Percentiles rank a stretch among this genome's conserved stretches.
Evolutionary conservation across 2,888 invertebrate species (phyloP).

Genomic region (Hylaea fasciaria): DNA sequence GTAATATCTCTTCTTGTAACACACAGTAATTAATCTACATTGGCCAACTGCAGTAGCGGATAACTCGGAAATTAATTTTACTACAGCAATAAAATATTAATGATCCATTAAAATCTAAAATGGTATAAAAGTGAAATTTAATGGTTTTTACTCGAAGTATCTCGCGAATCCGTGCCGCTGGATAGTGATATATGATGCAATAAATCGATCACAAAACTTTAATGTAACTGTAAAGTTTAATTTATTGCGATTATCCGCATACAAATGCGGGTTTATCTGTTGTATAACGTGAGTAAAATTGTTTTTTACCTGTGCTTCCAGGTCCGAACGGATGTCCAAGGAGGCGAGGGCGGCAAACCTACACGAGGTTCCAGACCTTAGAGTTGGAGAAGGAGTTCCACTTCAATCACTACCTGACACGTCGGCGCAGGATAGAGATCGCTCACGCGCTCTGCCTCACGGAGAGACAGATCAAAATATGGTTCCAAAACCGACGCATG

Average conservation of each 20-base stretch:
- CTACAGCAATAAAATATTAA: slow-evolving; percentile 80
- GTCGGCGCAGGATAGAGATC: slow-evolving; percentile 98
- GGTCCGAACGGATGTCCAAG: slow-evolving; percentile 98
- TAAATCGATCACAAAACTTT: slow-evolving; percentile 69
- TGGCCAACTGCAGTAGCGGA: slow-evolving; percentile 76
- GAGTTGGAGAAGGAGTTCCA: slow-evolving; percentile 99
- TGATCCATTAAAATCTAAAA: slow-evolving; percentile 82
- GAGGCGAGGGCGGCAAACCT: slow-evolving; percentile 97
- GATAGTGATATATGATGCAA: slow-evolving; percentile 73
- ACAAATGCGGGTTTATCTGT: slow-evolving; percentile 44
- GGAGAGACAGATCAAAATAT: slow-evolving; percentile 98
- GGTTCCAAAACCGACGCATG: slow-evolving; percentile 99
- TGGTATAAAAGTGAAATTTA: slow-evolving; percentile 83
- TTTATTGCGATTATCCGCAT: slow-evolving; percentile 48
- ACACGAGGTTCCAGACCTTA: slow-evolving; percentile 98
- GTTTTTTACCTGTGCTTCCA: slow-evolving; percentile 82
- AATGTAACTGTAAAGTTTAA: slow-evolving; percentile 59
- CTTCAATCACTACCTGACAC: slow-evolving; percentile 98
- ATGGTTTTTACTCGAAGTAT: slow-evolving; percentile 68
- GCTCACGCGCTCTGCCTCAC: slow-evolving; percentile 98
- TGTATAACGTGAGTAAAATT: slow-evolving; percentile 33
- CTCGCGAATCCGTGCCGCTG: slow-evolving; percentile 67
- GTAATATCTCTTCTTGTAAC: slow-evolving; percentile 42
- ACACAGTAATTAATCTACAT: slow-evolving; percentile 67
- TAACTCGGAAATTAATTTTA: slow-evolving; percentile 82